Base-by-base conservation (phyloP, 2,113 vertebrate species). In the Pelmatolapia mariae region DNA sequence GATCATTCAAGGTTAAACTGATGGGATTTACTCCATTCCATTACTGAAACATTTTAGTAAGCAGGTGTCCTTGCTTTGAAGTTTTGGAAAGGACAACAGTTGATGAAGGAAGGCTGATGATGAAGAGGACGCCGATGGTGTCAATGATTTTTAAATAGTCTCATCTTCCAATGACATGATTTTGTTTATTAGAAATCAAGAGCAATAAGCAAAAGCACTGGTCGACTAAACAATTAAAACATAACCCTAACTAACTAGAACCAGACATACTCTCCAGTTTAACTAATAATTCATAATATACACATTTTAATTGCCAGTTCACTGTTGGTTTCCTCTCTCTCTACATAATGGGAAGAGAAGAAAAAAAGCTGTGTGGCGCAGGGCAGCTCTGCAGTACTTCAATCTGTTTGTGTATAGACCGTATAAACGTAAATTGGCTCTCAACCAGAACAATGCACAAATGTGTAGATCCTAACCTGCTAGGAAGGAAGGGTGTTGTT, bases 31-130 rank as follows among this genome's bases (percentile, higher is more conserved):
- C 40, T 57, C 18, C 1, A 15, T 59, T 38, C 81, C 26, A 52
- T 89, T 68, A 54, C 73, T 3, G 43, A 76, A 47, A 80, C 1
- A 5, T 83, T 85, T 50, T n/a, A 52, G 47, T 3, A 82, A 29
- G n/a, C 29, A 82, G 73, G 53, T 16, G 81, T 24, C 79, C 36
- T 53, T 29, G 38, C 33, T 84, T 81, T 80, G n/a, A 81, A 54
- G 26, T 47, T 53, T 45, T n/a, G 26, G 13, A 73, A 68, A 61
- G n/a, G 38, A 66, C 9, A 18, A 56, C 3, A 45, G 66, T 9
- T 78, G 38, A 68, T 80, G 52, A n/a, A 43, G 8, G 29, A 56
- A 22, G 40, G 40, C 40, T 5, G 68, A 5, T 4, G 8, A 76
- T 76, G 71, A 76, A 47, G 38, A 73, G 0, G 29, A 3, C 1